phyloP scores from a whole-genome alignment of 1,140 invertebrate genomes.

The Maconellicoccus hirsutus region DNA sequence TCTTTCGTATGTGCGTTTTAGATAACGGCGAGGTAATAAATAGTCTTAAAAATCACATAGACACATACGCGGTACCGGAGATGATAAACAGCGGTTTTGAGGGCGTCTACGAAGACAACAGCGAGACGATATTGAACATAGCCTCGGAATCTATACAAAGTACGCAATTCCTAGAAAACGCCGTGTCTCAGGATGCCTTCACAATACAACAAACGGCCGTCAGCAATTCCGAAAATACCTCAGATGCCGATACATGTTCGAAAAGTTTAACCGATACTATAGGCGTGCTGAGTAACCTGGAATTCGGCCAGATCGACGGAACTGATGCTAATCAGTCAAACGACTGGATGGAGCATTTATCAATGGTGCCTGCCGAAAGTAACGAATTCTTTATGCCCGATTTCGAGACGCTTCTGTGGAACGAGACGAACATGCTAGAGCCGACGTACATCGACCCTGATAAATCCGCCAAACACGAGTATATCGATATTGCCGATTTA shows the following conservation, averaged over 20 bases:
- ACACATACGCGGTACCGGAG: conserved; percentile 11
- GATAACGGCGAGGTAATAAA: conserved; percentile 26
- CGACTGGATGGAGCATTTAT: neutral
- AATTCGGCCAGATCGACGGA: neutral
- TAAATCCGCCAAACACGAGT: neutral
- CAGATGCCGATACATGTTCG: too few species aligned
- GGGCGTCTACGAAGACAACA: conserved; percentile 24
- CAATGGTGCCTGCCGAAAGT: neutral
- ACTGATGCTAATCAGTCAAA: neutral
- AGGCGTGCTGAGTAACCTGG: too few species aligned
- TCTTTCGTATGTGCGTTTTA: conserved; percentile 24
- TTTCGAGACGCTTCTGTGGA: conserved; percentile 11
- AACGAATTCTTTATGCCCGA: conserved; percentile 14
- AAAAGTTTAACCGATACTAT: too few species aligned
- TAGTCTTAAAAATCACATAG: conserved; percentile 20
- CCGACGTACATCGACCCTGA: neutral
- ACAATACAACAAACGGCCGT: neutral
- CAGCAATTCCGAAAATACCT: neutral
- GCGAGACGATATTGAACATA: conserved; percentile 24
- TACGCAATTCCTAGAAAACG: conserved; percentile 21
- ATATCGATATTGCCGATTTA: neutral
- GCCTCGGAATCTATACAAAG: conserved; percentile 25
- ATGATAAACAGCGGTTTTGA: conserved; percentile 24
- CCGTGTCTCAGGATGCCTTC: conserved; percentile 8
- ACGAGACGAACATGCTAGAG: neutral